Percentiles rank a stretch among this genome's conserved stretches.
phyloP scores from a whole-genome alignment of 2,797 vertebrate genomes.

The Anabacerthia variegaticeps region DNA sequence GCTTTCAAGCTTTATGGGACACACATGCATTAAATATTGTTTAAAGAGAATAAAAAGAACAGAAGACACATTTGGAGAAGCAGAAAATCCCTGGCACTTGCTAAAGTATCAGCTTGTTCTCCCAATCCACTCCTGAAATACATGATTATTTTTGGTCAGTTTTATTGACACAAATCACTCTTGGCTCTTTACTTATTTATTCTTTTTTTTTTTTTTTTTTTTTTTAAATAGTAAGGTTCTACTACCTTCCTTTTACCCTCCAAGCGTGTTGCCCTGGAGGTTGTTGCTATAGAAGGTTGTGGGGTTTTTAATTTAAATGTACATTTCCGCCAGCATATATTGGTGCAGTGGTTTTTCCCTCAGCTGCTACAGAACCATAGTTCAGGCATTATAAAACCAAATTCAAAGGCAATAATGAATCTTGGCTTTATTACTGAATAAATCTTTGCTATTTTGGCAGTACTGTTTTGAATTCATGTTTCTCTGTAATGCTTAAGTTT shows the following conservation, averaged over 20 bases:
- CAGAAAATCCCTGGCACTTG: neutral
- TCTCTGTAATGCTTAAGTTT: neutral
- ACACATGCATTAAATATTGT: neutral
- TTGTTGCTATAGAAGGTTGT: neutral
- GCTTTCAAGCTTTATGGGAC: neutral
- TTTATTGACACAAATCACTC: neutral
- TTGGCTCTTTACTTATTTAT: neutral
- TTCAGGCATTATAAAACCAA: neutral
- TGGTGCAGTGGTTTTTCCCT: neutral
- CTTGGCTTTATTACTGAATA: neutral
- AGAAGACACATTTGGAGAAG: neutral
- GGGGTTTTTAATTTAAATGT: neutral
- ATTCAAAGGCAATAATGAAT: neutral
- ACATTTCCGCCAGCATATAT: neutral
- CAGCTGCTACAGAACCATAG: neutral
- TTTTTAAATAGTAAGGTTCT: neutral
- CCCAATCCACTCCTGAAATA: neutral
- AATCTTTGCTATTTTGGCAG: neutral
- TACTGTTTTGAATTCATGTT: neutral
- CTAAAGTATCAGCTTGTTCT: neutral
- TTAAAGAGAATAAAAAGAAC: neutral
- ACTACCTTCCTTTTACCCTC: neutral
- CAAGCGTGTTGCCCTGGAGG: neutral
- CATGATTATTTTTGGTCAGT: neutral
- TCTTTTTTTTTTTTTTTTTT: neutral